Conservation (phyloP, 1,140 invertebrate genomes). For the Lutraria rhynchaena region DNA sequence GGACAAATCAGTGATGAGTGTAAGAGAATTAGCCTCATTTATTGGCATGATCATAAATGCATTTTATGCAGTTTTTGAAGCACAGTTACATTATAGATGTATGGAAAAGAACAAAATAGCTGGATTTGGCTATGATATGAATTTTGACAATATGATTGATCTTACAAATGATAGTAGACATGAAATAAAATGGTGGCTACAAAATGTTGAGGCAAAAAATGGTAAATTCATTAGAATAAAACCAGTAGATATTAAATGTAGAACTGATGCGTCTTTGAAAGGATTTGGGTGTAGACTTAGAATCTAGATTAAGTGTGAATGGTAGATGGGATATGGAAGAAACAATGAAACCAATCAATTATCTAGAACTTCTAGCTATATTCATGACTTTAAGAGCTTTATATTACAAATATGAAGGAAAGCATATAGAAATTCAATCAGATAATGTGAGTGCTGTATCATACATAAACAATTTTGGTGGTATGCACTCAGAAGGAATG, state of each 20-base stretch:
- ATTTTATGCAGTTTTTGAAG: conserved; percentile 51
- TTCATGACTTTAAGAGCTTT: too few relatives aligned
- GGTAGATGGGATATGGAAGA: conserved; percentile 24
- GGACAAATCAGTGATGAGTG: neutral
- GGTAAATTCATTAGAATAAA: conserved; percentile 18
- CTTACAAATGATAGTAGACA: neutral
- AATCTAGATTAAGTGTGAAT: neutral
- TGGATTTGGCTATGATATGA: neutral
- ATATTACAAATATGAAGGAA: too few relatives aligned
- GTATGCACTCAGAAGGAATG: too few relatives aligned
- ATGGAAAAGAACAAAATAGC: conserved; percentile 48
- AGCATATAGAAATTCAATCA: too few relatives aligned
- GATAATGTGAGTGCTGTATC: too few relatives aligned
- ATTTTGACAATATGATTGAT: conserved; percentile 49
- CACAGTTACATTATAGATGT: conserved; percentile 37
- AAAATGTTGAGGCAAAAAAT: conserved; percentile 12
- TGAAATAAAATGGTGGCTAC: conserved; percentile 54
- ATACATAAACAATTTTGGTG: too few relatives aligned
- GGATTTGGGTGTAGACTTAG: conserved; percentile 28
- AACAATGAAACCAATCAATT: conserved; percentile 22
- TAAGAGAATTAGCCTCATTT: conserved; percentile 46
- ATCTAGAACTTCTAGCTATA: too few relatives aligned
- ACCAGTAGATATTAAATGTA: neutral
- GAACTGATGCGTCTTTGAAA: conserved; percentile 6
- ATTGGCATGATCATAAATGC: conserved; percentile 47